Evolutionary conservation across 2,113 vertebrate species (phyloP), one percentile per base, ranked within the genome.

Genomic region (Amblyopsis rosae): DNA sequence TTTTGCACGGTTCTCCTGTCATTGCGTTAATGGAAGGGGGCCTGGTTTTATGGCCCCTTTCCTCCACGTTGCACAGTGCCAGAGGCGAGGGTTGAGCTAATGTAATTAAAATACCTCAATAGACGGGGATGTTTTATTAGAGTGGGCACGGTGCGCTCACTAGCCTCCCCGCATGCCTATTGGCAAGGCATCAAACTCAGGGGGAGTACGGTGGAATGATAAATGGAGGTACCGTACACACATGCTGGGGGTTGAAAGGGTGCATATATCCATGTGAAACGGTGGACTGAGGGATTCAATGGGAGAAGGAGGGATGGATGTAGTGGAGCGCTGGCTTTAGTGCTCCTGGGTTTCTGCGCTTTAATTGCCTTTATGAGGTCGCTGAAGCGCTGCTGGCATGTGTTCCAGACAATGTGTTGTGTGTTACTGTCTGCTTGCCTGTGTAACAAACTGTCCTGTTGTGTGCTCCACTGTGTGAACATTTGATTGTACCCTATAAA

Each of bases 91-190:
- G 58, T 65, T 67, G 67, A 82, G 66, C 79, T 86, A 84, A 86
- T 89, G 56, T 74, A 81, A 87, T 86, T 83, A 84, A 87, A 87
- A 70, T 74, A 65, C 73, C 81, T 81, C 83, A 82, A 81, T 80
- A 75, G 81, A 61, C 67, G 62, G 83, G 79, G 69, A 75, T 70
- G 79, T 73, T 86, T 83, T 73, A 86, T 65, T 75, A 72, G 79
- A 83, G 74, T 72, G 19, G 69, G 70, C 73, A 75, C 41, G 56
- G 75, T 65, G 73, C 58, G 61, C 71, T 59, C 61, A 17, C 60
- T 71, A 75, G 81, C 73, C 77, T 72, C 59, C 62, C 50, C 17
- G 60, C 75, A 64, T 65, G 62, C 59, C 82, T 65, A 73, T 2
- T 82, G 77, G 81, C 83, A 80, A 73, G 72, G 66, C 70, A 82